Conservation (phyloP, 1,140 invertebrate species). For the Polypedilum pembai region DNA sequence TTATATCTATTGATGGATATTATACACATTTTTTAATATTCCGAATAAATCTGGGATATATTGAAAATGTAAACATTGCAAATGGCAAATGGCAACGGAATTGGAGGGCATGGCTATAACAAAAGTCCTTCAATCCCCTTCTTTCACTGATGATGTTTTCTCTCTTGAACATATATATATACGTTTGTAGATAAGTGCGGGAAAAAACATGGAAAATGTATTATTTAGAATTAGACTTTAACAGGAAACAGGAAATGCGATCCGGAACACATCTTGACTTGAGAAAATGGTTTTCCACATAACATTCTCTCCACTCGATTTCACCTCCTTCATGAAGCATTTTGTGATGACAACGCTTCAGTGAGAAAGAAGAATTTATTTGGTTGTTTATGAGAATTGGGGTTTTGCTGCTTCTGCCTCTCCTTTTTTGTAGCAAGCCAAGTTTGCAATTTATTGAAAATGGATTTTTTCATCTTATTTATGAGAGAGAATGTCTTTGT, state of each 20-base stretch:
- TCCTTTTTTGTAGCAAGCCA: not conserved
- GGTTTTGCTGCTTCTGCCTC: not conserved
- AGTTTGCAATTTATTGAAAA: conserved; percentile 14
- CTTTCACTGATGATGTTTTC: no score
- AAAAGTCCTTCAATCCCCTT: not conserved
- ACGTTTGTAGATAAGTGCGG: not conserved
- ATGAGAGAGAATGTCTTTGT: not conserved
- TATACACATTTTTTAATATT: conserved; percentile 28
- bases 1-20: conserved; percentile 28
- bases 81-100: not conserved
- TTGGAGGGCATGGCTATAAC: not conserved
- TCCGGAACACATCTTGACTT: conserved; percentile 30
- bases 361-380: not conserved
- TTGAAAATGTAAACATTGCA: conserved; percentile 27
- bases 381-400: conserved; percentile 4
- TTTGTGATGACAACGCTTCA: conserved; percentile 2
- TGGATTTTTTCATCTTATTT: not conserved
- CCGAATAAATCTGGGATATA: conserved; percentile 22
- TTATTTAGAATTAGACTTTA: conserved; percentile 26
- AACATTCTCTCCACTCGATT: conserved; percentile 15
- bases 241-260: conserved; percentile 31
- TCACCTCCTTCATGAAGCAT: not conserved
- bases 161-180: not conserved
- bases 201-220: conserved; percentile 23
- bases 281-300: not conserved